Conservation (phyloP, 2,888 invertebrate genomes). For the Platypus cylindrus region DNA sequence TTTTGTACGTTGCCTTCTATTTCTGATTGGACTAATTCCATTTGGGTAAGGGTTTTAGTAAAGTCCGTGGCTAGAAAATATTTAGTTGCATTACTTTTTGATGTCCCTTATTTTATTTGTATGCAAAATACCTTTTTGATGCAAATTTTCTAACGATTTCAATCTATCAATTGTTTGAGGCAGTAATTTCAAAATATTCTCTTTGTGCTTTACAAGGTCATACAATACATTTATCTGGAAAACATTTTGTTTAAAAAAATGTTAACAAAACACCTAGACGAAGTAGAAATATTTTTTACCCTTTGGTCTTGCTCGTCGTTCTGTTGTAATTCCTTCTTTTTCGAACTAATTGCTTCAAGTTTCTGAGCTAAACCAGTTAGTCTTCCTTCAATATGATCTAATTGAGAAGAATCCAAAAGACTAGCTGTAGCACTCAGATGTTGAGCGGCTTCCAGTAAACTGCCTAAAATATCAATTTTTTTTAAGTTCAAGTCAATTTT, state of each 20-base stretch:
- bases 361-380: slow-evolving; percentile 61
- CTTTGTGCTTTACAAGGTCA: slow-evolving; percentile 76
- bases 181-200: slow-evolving; percentile 63
- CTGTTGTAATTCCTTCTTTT: slow-evolving; percentile 44
- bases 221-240: slow-evolving; percentile 70
- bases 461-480: slow-evolving; percentile 12
- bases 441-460: slow-evolving; percentile 60
- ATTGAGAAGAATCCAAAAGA: slow-evolving; percentile 65
- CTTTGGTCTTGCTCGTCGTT: slow-evolving; percentile 43
- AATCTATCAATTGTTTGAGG: slow-evolving; percentile 74
- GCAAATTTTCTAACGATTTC: slow-evolving; percentile 73
- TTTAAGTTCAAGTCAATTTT: background rate
- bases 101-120: background rate
- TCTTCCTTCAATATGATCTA: slow-evolving; percentile 75
- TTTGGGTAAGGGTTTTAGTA: slow-evolving; percentile 67
- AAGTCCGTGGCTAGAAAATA: slow-evolving; percentile 63
- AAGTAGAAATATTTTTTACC: no score
- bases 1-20: slow-evolving; percentile 60
- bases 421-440: slow-evolving; percentile 67
- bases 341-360: slow-evolving; percentile 56
- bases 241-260: slow-evolving; percentile 7
- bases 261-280: background rate
- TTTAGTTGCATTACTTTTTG: background rate
- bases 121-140: slow-evolving; percentile 64
- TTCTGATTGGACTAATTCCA: slow-evolving; percentile 63